Evolutionary conservation across 2,888 invertebrate species (phyloP).

Genomic region (Dilophus febrilis): DNA sequence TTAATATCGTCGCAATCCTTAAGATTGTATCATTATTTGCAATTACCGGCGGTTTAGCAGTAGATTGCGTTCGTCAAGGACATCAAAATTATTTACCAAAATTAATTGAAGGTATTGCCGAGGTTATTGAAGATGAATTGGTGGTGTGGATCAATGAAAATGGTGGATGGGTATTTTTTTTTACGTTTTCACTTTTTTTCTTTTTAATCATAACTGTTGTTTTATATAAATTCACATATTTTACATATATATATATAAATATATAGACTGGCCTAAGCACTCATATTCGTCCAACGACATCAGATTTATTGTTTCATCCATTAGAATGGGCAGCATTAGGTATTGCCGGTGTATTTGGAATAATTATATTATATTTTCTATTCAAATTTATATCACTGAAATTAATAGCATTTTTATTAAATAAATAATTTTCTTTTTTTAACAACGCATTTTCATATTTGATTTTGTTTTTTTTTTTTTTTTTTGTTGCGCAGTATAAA

Average conservation of each 20-base stretch:
- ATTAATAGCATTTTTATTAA: conserved; percentile 9
- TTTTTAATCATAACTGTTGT: too few species aligned
- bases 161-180: conserved; percentile 83
- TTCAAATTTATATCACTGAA: conserved; percentile 20
- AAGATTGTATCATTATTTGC: conserved; percentile 58
- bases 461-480: not conserved
- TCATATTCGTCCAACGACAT: not conserved
- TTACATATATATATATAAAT: not conserved
- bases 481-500: not conserved
- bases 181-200: too few species aligned
- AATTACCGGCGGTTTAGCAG: conserved; percentile 65
- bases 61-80: conserved; percentile 60
- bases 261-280: not conserved
- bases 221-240: not conserved
- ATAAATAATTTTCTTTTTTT: not conserved
- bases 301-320: conserved; percentile 1
- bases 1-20: too few species aligned
- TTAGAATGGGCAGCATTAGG: conserved; percentile 26
- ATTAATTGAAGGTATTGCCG: conserved; percentile 58
- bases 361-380: conserved; percentile 22
- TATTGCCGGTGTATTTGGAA: conserved; percentile 22
- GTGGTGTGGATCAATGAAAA: conserved; percentile 65
- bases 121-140: conserved; percentile 50
- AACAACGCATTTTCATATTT: not conserved
- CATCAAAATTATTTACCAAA: conserved; percentile 61